A percentile compares a stretch with the other conserved stretches of the same genome.
Conservation (phyloP, 2,888 invertebrate species). For the Hydraecia micacea region DNA sequence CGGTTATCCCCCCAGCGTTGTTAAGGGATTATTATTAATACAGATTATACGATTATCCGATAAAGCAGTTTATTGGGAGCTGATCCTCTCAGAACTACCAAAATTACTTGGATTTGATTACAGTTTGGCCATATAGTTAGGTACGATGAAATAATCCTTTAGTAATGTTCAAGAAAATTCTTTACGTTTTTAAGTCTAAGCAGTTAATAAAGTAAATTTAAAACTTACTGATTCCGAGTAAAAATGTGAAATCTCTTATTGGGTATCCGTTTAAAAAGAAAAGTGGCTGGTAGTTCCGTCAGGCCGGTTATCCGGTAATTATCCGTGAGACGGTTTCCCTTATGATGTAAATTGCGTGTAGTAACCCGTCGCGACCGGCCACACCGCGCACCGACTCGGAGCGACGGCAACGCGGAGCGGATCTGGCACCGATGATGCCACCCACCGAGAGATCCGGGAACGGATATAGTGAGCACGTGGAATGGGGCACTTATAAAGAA, state of each 20-base stretch:
- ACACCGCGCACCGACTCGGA: neutral
- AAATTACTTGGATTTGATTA: constrained; percentile 52
- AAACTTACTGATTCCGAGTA: neutral
- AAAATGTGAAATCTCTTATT: neutral
- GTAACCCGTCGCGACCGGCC: constrained; percentile 15
- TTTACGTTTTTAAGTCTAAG: neutral
- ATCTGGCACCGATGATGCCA: neutral
- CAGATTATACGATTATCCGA: constrained; percentile 58
- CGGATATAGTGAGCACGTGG: neutral
- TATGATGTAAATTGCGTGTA: constrained; percentile 52
- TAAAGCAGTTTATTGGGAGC: constrained; percentile 53
- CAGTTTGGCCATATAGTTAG: neutral
- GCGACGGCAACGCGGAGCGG: neutral
- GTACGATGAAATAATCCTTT: constrained; percentile 7
- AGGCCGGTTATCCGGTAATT: constrained; percentile 42
- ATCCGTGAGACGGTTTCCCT: constrained; percentile 26
- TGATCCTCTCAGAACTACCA: constrained; percentile 41
- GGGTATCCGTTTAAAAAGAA: neutral
- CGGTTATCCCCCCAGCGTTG: constrained; percentile 38
- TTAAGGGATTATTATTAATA: constrained; percentile 62
- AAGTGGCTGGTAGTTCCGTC: neutral
- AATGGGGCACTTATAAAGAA: neutral
- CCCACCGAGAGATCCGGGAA: neutral
- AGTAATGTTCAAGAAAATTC: neutral
- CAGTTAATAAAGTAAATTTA: neutral